Conservation (phyloP, 2,797 vertebrate species). For the Chaetodon trifasciatus region DNA sequence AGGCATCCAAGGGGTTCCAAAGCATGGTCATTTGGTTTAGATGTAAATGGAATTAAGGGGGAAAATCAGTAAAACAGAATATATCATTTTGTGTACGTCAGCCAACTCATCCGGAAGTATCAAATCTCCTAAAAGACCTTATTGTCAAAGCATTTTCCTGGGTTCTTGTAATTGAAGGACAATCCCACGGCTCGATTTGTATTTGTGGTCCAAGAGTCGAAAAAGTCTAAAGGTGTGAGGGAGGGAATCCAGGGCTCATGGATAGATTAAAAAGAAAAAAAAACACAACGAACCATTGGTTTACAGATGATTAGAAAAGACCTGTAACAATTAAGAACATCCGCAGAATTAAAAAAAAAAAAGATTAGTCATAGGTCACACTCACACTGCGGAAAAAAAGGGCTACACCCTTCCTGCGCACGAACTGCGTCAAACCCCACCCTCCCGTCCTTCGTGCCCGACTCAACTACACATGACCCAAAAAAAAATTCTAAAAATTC, state of each 20-base stretch:
- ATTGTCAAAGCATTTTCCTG: constrained; percentile 27
- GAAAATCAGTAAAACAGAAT: constrained; percentile 16
- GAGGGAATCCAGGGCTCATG: constrained; percentile 4
- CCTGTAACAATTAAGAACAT: constrained; percentile 59
- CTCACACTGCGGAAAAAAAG: constrained; percentile 85
- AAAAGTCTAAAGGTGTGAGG: constrained; percentile 48
- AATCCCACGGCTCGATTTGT: not conserved
- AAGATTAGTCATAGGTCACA: constrained; percentile 84
- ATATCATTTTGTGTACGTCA: not conserved
- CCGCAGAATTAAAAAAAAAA: constrained; percentile 70
- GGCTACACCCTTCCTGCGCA: constrained; percentile 87
- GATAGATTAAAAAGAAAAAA: constrained; percentile 21
- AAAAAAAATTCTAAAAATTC: not conserved
- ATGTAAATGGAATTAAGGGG: not conserved
- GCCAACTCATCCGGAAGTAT: not conserved
- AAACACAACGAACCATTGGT: constrained; percentile 10
- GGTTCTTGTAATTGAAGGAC: constrained; percentile 16
- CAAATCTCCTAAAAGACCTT: constrained; percentile 29
- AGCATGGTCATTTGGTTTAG: not conserved
- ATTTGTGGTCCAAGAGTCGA: constrained; percentile 23
- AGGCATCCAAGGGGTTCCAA: not conserved
- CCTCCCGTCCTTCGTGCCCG: constrained; percentile 61
- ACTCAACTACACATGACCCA: not conserved
- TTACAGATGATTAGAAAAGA: constrained; percentile 35
- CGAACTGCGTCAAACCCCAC: constrained; percentile 88